phyloP scores from a whole-genome alignment of 2,888 invertebrate species.

The Lamellibrachia satsuma region DNA sequence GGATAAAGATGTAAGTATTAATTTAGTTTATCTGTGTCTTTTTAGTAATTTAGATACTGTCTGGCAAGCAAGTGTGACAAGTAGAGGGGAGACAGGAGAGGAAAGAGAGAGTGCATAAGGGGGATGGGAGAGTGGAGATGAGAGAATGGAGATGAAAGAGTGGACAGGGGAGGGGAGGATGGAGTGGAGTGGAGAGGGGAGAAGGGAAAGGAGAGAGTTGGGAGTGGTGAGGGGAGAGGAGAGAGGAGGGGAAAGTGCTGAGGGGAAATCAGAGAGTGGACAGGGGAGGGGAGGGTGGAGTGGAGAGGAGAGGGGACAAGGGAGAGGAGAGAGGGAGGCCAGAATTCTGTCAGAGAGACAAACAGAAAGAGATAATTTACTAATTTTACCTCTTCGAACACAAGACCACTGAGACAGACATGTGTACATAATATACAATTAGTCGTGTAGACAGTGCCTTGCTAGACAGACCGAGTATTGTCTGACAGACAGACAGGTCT shows the following conservation, averaged over 20 bases:
- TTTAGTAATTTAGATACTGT: neutral
- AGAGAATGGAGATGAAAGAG: no score
- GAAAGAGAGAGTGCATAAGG: neutral
- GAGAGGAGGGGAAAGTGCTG: neutral
- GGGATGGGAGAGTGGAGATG: no score
- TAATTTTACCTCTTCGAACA: no score
- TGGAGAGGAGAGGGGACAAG: neutral
- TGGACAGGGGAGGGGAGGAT: neutral
- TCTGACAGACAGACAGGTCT: neutral
- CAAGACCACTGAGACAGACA: no score
- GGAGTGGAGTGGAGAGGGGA: neutral
- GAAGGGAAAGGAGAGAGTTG: neutral
- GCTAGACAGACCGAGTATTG: neutral
- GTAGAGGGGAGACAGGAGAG: neutral
- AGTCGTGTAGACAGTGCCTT: no score
- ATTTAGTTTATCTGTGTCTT: neutral
- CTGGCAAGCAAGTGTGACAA: no score
- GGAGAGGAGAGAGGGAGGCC: neutral
- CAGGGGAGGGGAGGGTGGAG: neutral
- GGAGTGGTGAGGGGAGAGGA: neutral
- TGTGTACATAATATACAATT: no score
- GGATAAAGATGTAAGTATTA: constrained; percentile 44
- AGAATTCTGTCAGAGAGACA: neutral
- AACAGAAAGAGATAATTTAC: neutral
- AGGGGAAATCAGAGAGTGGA: neutral